Evolutionary conservation across 2,113 vertebrate genomes (phyloP), one percentile per base, ranked within the genome.

Genomic region (Spea multiplicata): DNA sequence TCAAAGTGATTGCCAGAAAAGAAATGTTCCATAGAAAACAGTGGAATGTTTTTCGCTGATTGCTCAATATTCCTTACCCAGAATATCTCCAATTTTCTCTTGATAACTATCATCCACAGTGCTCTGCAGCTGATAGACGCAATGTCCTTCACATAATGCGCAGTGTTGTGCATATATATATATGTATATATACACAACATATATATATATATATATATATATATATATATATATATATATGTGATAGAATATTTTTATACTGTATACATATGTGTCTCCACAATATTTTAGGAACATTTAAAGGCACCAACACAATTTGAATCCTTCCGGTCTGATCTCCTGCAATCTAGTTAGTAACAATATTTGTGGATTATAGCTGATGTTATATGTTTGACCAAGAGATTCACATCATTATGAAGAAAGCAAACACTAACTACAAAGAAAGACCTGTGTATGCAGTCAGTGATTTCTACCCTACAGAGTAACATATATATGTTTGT

Each of bases 301-400:
- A 68, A 74, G 73, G 73, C 65, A 81, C 78, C 59, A 53, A 67
- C 65, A 70, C 71, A 69, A 66, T 57, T 67, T 47, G 5, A 52
- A 49, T 70, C 69, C 50, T 55, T 47, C 45, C 66, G 49, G 45
- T 30, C 5, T 8, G 30, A 71, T 47, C 17, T 45, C 69, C 69
- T 72, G 30, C 30, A 30, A 30, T 30, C 30, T 30, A 30, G 30
- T 30, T 30, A 30, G 30, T 30, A 30, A 30, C 30, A 30, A 30
- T 30, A 30, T 30, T 30, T 30, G 30, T 30, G 30, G 30, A 30
- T 30, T 30, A 30, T 30, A 30, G 30, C 30, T 30, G 30, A 30
- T 30, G 30, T 30, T 30, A 30, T 30, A 30, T 10, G n/a, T 46
- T 65, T 52, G 44, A 44, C 48, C 48, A n/a, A 12, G 57, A 78